A percentile compares a stretch with the other conserved stretches of the same genome.
Conservation (phyloP, 1,140 invertebrate species). For the Venustaconcha ellipsiformis region DNA sequence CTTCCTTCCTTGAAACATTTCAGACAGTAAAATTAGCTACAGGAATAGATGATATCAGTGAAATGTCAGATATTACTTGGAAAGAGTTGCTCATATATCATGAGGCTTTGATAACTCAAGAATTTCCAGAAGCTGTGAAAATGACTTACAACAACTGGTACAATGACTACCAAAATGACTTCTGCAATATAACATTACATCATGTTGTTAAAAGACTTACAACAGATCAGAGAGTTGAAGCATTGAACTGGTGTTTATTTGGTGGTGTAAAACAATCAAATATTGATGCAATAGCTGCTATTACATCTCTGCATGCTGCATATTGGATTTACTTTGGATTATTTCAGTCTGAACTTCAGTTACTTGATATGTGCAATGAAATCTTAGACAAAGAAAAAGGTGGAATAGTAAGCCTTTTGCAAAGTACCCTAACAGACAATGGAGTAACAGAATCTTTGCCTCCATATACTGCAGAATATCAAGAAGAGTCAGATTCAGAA, state of each 20-base stretch:
- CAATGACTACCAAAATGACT: constrained; percentile 17
- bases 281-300: neutral
- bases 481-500: no score
- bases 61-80: constrained; percentile 7
- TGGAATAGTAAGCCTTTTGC: neutral
- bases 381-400: neutral
- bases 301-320: constrained; percentile 6
- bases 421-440: neutral
- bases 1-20: constrained; percentile 8
- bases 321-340: constrained; percentile 1
- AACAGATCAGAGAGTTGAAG: constrained; percentile 1
- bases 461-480: no score
- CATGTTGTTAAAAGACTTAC: neutral
- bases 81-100: constrained; percentile 6
- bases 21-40: constrained; percentile 6
- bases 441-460: neutral
- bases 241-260: constrained; percentile 4
- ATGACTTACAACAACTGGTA: neutral
- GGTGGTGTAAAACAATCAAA: neutral
- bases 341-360: constrained; percentile 3
- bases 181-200: constrained; percentile 20
- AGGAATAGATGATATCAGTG: constrained; percentile 6
- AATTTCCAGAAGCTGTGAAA: neutral
- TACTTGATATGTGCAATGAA: constrained; percentile 11
- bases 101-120: constrained; percentile 1